Evolutionary conservation across 2,888 invertebrate genomes (phyloP), one percentile per base, ranked within the genome.

Genomic region (Scaptomyza parva): DNA sequence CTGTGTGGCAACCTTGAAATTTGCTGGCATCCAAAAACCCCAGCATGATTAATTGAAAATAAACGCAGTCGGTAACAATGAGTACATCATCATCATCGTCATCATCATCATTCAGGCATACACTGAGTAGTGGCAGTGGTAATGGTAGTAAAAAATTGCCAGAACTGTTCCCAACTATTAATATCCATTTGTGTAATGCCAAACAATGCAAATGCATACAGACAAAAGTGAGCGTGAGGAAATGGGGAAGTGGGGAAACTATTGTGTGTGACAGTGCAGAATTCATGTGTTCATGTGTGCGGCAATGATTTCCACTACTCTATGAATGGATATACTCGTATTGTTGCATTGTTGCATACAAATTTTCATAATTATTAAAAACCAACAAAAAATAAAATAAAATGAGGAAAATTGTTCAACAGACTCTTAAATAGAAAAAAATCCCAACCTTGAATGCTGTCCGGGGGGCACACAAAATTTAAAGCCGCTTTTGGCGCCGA

Each of bases 31-130:
- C 12, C 41, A 55, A 47, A 52, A 54, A 48, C 41, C 50, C 54
- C 41, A 47, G 40, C 67, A 63, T 83, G 84, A 83, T 83, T 83
- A 83, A 83, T 83, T 84, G 84, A 83, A 83, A 82, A 83, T 71
- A 81, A 53, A 81, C 70, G 54, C 67, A 51, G 61, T 70, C 39
- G 58, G 40, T 60, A 65, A 70, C 70, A 73, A 65, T 69, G 61
- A 61, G 59, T 60, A 60, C 57, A 60, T 57, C 75, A 65, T 62
- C 65, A 59, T 71, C 67, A 55, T 74, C 57, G 57, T 57, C 75
- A 65, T 62, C 65, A 59, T 71, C 67, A 55, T 74, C 52, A 53
- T 59, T 35, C 48, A 48, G 22, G 48, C 57, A 63, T 24, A 14
- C 52, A n/a, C n/a, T n/a, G n/a, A n/a, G n/a, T n/a, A 12, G 18